These are phyloP conservation scores for Hydropotes inermis DNA, from an alignment of 2,113 vertebrate genomes.

Conservation along the genomic window DNA sequence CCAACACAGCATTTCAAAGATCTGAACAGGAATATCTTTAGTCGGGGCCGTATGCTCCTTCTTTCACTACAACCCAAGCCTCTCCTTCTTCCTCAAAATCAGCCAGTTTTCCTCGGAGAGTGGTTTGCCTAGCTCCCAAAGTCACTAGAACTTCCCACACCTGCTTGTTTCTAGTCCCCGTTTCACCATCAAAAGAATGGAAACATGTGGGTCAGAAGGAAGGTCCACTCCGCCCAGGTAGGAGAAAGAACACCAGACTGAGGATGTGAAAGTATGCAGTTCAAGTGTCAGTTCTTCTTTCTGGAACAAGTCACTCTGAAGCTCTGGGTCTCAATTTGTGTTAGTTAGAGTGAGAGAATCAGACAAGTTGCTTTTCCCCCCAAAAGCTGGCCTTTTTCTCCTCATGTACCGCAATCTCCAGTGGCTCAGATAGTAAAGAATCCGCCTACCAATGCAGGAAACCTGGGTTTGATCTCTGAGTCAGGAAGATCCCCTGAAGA, in stretches of 20 bases:
- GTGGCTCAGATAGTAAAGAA: background rate
- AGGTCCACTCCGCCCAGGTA: background rate
- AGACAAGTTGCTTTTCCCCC: background rate
- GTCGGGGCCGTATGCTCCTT: accelerated
- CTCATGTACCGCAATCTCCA: background rate
- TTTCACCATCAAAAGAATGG: background rate
- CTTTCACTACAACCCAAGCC: background rate
- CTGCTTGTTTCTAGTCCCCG: background rate
- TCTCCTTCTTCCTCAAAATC: background rate
- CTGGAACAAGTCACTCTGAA: background rate
- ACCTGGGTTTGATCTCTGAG: background rate
- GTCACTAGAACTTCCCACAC: background rate
- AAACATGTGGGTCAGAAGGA: background rate
- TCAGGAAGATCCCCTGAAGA: background rate
- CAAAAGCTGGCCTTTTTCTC: background rate
- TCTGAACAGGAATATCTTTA: background rate
- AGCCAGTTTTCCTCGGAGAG: background rate
- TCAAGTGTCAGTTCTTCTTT: background rate
- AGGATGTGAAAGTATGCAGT: background rate
- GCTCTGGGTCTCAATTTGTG: background rate
- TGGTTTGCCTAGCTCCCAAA: background rate
- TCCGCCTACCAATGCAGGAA: background rate
- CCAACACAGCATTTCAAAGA: background rate
- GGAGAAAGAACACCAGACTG: background rate
- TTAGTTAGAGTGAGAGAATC: background rate